Conservation (phyloP, 2,113 vertebrate species). For the Brachyhypopomus gauderio region DNA sequence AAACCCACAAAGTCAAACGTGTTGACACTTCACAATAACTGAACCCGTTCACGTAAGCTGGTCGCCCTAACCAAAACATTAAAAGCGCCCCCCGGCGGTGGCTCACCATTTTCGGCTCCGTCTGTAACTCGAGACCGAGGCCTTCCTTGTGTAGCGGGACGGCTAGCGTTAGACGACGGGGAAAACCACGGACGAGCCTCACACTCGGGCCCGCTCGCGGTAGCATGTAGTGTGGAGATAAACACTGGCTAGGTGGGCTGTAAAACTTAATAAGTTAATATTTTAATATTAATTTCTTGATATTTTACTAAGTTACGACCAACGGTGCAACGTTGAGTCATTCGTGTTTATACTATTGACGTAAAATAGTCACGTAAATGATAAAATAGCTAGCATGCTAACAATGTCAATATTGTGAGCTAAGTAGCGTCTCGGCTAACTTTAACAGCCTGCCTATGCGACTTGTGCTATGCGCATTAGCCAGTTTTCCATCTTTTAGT, state of each 20-base stretch:
- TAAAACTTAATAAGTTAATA: too few species aligned
- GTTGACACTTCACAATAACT: neutral
- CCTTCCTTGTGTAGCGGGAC: constrained; percentile 30
- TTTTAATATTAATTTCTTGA: too few species aligned
- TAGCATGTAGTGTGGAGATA: neutral
- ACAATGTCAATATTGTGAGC: constrained; percentile 46
- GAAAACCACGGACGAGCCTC: constrained; percentile 38
- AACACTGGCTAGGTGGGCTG: neutral
- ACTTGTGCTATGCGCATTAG: constrained; percentile 36
- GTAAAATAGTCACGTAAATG: neutral
- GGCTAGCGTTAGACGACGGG: constrained; percentile 29
- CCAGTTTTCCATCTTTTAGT: constrained; percentile 8
- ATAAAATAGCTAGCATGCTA: constrained; percentile 21
- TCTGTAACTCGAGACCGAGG: constrained; percentile 55
- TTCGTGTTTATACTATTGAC: neutral
- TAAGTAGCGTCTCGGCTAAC: neutral
- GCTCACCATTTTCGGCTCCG: constrained; percentile 53
- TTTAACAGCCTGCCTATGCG: constrained; percentile 26
- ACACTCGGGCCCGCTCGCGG: constrained; percentile 12
- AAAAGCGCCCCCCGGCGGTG: neutral
- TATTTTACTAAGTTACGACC: too few species aligned
- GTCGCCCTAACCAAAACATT: neutral
- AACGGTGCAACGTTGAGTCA: constrained; percentile 5
- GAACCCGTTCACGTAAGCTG: neutral
- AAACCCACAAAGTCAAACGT: neutral